phyloP scores from a whole-genome alignment of 2,113 vertebrate species.

The Dicerorhinus sumatrensis region DNA sequence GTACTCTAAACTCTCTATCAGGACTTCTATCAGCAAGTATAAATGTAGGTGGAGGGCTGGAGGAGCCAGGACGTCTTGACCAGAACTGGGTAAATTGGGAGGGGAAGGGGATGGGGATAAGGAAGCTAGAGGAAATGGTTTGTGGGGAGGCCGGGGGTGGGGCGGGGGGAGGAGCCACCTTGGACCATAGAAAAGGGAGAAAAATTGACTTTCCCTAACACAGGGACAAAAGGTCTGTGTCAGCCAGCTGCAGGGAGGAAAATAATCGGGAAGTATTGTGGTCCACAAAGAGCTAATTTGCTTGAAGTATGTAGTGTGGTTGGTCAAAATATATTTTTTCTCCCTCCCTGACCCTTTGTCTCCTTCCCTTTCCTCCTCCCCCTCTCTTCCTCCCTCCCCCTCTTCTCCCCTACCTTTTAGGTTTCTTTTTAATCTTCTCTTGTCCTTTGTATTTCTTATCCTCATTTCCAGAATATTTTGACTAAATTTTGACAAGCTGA shows the following conservation, averaged over 20 bases:
- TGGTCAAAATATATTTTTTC: background rate
- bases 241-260: background rate
- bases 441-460: background rate
- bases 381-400: background rate
- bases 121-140: background rate
- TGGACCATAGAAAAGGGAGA: no score
- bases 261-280: background rate
- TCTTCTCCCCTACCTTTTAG: background rate
- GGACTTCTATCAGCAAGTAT: no score
- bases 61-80: background rate
- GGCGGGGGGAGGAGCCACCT: rapidly evolving
- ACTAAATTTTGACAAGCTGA: background rate
- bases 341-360: background rate
- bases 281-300: background rate
- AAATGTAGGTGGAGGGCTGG: no score
- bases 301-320: background rate
- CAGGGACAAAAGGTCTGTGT: background rate
- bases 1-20: no score
- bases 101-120: no score
- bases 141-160: background rate
- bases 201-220: background rate
- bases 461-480: background rate
- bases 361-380: background rate
- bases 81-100: background rate
- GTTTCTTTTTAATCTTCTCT: background rate